Evolutionary conservation across 2,113 vertebrate species (phyloP), one percentile per base, ranked within the genome.

Genomic region (Tamias sibiricus): DNA sequence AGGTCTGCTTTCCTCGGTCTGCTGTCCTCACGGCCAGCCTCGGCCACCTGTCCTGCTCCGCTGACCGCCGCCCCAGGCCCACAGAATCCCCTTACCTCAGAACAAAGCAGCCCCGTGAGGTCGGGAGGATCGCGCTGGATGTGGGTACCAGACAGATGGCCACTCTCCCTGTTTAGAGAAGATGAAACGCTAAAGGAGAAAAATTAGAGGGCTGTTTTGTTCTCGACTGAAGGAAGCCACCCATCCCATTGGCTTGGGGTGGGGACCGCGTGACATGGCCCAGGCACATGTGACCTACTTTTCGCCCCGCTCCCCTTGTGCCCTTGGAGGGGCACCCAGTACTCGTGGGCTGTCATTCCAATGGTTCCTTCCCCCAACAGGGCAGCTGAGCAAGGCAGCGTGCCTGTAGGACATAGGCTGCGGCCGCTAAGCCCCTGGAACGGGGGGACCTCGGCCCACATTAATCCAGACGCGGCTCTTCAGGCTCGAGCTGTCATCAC

Each of bases 211-310:
- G 98, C 98, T 98, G 98, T 98, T 98, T 99, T 74, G 93, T 98
- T 66, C 95, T 97, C 97, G 89, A 80, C 98, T 95, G 74, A 95
- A 97, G 97, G 98, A 96, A 87, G 98, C 97, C 97, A 97, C 83
- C 85, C 96, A 98, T 90, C 98, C 97, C 98, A 99, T 99, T 99
- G 99, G 99, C 96, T 98, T 96, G 96, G 97, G 97, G 98, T 98
- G 97, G 95, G 97, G 95, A 97, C 98, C 99, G 99, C 96, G 98
- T 99, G 99, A 99, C 98, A 95, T 14, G 75, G 97, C 98, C 97
- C 97, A 96, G 97, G 98, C 94, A 87, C 99, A 99, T 91, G 98
- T 99, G 99, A 99, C 99, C 99, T 98, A 98, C 98, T 99, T 99
- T 98, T 98, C 93, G 97, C 98, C 97, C 95, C 98, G 98, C 98